A percentile compares a stretch with the other conserved stretches of the same genome.
Conservation (phyloP, 2,888 invertebrate genomes). For the Smittia aterrima region DNA sequence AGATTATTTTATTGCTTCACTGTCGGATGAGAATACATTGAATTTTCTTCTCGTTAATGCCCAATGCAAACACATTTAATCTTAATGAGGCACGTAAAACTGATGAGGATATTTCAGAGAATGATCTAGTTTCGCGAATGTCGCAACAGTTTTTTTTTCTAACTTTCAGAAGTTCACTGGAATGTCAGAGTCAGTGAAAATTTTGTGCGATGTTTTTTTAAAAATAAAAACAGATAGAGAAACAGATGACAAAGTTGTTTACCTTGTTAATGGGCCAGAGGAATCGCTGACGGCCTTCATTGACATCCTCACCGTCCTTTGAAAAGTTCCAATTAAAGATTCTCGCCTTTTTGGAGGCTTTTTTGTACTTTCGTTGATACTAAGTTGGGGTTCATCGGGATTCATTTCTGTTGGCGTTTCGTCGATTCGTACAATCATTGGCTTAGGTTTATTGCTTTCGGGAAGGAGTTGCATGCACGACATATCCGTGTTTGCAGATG, state of each 20-base stretch:
- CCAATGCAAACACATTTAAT: too few species aligned
- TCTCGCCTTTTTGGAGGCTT: constrained; percentile 47
- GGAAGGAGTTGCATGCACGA: constrained; percentile 53
- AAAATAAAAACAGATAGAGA: too few species aligned
- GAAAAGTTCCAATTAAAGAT: constrained; percentile 53
- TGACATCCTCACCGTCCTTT: constrained; percentile 52
- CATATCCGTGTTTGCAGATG: constrained; percentile 46
- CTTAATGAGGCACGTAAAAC: too few species aligned
- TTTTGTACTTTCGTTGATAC: constrained; percentile 43
- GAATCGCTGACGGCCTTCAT: constrained; percentile 54
- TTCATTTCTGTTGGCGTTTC: constrained; percentile 43
- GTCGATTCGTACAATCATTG: constrained; percentile 43
- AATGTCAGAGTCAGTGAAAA: too few species aligned
- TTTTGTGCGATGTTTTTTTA: too few species aligned
- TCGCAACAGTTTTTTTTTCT: too few species aligned
- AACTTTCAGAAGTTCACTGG: too few species aligned
- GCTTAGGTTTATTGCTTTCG: constrained; percentile 9
- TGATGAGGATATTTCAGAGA: too few species aligned
- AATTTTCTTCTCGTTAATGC: too few species aligned
- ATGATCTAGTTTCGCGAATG: too few species aligned
- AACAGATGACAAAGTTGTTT: constrained; percentile 43
- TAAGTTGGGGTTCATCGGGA: constrained; percentile 26
- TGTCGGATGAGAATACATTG: too few species aligned
- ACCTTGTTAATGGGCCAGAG: constrained; percentile 53
- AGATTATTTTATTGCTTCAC: too few species aligned